Base-by-base conservation (phyloP, 2,797 vertebrate genomes). In the Myotis daubentonii region DNA sequence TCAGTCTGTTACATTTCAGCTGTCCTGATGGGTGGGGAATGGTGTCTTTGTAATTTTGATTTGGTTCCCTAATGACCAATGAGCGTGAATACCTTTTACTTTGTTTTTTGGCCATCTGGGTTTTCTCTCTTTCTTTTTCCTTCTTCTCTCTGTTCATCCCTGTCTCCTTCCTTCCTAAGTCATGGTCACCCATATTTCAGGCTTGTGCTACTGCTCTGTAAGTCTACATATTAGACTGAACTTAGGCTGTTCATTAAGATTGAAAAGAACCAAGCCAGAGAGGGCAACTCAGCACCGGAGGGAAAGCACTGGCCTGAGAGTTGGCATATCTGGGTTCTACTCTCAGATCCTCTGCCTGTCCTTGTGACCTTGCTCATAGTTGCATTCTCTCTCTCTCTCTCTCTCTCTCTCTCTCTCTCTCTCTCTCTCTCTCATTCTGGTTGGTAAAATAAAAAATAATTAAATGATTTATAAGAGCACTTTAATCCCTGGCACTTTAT, bases 401-500 rank as follows among this genome's bases (percentile, higher is more conserved):
- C 28, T 30, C 25, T 47, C 44, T 75, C 44, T 44, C 70, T 71
- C 16, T 70, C 60, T 65, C 25, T 62, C 25, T 62, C 10, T 53
- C n/a, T 76, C 28, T n/a, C 28, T 49, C 28, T 75, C 9, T 44
- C 41, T 47, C 33, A 41, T 23, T 85, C 23, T 15, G 23, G 51
- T 38, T 82, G 44, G 81, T 87, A 87, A 95, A 82, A 87, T 44
- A 82, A 47, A 84, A 44, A 70, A 38, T n/a, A 4, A 51, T 66
- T 17, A 68, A 74, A 36, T 74, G 41, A 79, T 79, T 94, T 83
- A 57, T 72, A 87, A 87, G 23, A n/a, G 9, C 8, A 57, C n/a
- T 91, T 94, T 72, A 16, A 38, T 71, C 62, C 65, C 44, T 82
- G 36, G 23, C 25, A 62, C 65, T 92, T 76, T 76, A 62, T 33